Base-by-base conservation (phyloP, 2,888 invertebrate genomes). In the Chalcosyrphus nemorum region DNA sequence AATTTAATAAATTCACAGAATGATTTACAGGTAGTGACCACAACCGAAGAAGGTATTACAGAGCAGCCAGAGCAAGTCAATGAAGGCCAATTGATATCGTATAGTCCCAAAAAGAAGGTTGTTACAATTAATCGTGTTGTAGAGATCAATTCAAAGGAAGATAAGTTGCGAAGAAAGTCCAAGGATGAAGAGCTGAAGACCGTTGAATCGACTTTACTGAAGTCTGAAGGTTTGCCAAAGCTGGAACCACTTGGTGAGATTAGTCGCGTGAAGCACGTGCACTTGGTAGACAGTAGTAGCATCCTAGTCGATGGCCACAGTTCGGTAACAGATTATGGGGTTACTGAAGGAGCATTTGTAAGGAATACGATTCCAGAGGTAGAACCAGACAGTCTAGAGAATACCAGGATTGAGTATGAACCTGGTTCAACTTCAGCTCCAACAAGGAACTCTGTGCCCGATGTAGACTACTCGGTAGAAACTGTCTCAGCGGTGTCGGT, bases 101-200 rank as follows among this genome's bases (percentile, higher is more conserved):
- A 84, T 52, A 84, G 87, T 32, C 89, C 90, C 66, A 89, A 89
- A 75, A 93, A 95, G 87, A 94, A 94, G 90, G 88, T 95, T 15
- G 94, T 95, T 81, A 94, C 95, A 87, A 93, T 95, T 0, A 95
- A 94, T 89, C 92, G 95, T 89, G 93, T 95, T 29, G 94, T 94
- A 2, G 94, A 95, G 91, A 93, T 95, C 1, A 94, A 94, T 38
- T 94, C 94, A 0, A 94, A 94, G 89, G 92, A 94, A 88, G 93
- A 93, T 32, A 94, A 94, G 88, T 92, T 93, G 59, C 93, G 93
- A 17, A 87, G 93, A 6, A 93, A 93, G 81, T 93, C 93, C 86
- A 93, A 94, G 72, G 87, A 88, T 4, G 93, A 88, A 27, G 86
- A 88, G 29, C 90, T 92, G 88, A 92, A 93, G 1, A 92, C 93